Evolutionary conservation across 2,113 vertebrate genomes (phyloP), one percentile per base, ranked within the genome.

Genomic region (Phycodurus eques): DNA sequence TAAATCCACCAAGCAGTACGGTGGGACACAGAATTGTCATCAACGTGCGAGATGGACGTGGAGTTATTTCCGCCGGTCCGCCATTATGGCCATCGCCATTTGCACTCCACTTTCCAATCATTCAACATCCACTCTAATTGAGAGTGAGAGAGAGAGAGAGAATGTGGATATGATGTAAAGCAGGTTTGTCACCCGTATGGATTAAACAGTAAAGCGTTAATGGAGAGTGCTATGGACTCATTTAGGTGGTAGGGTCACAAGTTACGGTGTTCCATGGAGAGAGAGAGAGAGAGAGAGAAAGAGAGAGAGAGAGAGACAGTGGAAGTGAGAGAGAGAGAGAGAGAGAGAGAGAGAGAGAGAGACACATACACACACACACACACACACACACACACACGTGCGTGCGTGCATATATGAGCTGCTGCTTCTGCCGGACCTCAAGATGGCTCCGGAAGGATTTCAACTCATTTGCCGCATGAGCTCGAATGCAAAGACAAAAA

Each of bases 151-250:
- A 70, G 54, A 72, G 74, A 76, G 74, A 84, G 77, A 46, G 64
- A 70, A 70, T 56, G 72, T 19, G 57, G 75, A 71, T 44, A 2
- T 77, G 83, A 78, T 61, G 76, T 84, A 66, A 83, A 83, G 74
- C 72, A 62, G 43, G 66, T 49, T 56, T 73, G 51, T 75, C 75
- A 33, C 60, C 75, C 74, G 8, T 86, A 90, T 90, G 72, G 83
- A 92, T 91, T 90, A 85, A 83, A 88, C 80, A 80, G 77, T 85
- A 86, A 92, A 87, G 68, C 54, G 62, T 78, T 82, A 85, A 86
- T 79, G 72, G 75, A 68, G 75, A 87, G 79, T 68, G 68, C 64
- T 79, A 74, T 80, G 80, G 43, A 72, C 69, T 79, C 67, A 56
- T 78, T 75, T 71, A 72, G 75, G 69, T 8, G 75, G 69, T 8